Evolutionary conservation across 2,797 vertebrate genomes (phyloP).

Genomic region (Poeciliopsis infans): DNA sequence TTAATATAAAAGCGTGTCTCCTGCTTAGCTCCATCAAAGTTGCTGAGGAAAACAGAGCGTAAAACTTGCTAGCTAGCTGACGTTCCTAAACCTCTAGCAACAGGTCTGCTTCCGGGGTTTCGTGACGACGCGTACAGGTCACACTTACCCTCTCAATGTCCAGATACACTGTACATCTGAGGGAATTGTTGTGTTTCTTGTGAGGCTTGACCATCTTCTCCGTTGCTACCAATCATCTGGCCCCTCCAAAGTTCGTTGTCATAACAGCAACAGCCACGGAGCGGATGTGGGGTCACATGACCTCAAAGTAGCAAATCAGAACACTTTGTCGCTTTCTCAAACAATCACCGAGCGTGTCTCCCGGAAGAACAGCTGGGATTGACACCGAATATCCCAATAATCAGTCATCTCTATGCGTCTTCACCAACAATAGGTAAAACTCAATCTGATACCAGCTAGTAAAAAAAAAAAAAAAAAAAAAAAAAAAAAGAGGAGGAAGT

Average conservation of each 20-base stretch:
- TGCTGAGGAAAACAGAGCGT: conserved; percentile 2
- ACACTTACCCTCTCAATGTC: conserved; percentile 78
- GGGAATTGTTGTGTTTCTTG: conserved; percentile 52
- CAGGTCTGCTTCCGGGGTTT: background rate
- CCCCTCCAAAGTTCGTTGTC: conserved; percentile 69
- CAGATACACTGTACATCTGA: conserved; percentile 77
- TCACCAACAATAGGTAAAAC: background rate
- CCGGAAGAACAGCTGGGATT: background rate
- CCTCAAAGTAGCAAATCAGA: conserved; percentile 56
- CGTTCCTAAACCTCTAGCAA: background rate
- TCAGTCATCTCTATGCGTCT: background rate
- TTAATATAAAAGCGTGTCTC: background rate
- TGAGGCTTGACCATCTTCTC: conserved; percentile 33
- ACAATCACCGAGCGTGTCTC: background rate
- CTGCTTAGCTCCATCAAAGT: background rate
- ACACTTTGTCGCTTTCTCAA: background rate
- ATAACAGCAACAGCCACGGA: conserved; percentile 63
- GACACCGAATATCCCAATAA: background rate
- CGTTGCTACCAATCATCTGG: conserved; percentile 52
- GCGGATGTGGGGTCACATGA: conserved; percentile 80
- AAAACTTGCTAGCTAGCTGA: conserved; percentile 25
- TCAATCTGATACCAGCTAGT: background rate
- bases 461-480: too few species aligned
- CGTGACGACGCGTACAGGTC: background rate
- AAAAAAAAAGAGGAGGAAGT: background rate